Conservation (phyloP, 1,140 invertebrate species). For the Hetaerina americana region DNA sequence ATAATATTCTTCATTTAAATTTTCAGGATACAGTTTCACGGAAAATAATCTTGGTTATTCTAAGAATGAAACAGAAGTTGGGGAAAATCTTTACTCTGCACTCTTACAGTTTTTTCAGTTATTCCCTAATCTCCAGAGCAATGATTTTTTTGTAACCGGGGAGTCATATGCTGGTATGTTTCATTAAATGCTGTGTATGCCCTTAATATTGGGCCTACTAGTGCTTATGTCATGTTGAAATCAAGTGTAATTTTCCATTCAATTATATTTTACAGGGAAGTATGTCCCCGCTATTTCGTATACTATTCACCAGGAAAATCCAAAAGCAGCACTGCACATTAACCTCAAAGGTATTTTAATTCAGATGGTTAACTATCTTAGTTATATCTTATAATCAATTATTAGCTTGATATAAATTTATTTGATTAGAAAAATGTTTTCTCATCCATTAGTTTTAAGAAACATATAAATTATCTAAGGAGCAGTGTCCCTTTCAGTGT, state of each 20-base stretch:
- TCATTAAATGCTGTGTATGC: neutral
- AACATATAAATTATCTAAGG: too few species aligned
- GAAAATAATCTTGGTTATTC: conserved; percentile 45
- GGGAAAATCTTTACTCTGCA: conserved; percentile 47
- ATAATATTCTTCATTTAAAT: neutral
- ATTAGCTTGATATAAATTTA: neutral
- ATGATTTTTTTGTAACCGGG: conserved; percentile 65
- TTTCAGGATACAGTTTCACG: conserved; percentile 55
- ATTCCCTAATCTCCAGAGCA: conserved; percentile 48
- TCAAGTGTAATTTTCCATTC: neutral
- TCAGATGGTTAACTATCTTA: neutral
- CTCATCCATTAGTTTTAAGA: too few species aligned
- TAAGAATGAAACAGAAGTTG: conserved; percentile 49
- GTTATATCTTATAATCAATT: neutral
- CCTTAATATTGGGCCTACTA: neutral
- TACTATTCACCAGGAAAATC: conserved; percentile 57
- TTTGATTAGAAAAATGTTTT: neutral
- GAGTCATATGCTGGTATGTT: conserved; percentile 74
- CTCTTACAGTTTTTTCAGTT: conserved; percentile 58
- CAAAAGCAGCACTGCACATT: conserved; percentile 41
- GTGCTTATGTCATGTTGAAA: neutral
- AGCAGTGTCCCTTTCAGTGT: too few species aligned
- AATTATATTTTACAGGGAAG: conserved; percentile 23
- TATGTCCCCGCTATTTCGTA: conserved; percentile 68
- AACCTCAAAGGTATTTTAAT: conserved; percentile 43